phyloP scores from a whole-genome alignment of 2,888 invertebrate species.

The Chelonus formosanus region DNA sequence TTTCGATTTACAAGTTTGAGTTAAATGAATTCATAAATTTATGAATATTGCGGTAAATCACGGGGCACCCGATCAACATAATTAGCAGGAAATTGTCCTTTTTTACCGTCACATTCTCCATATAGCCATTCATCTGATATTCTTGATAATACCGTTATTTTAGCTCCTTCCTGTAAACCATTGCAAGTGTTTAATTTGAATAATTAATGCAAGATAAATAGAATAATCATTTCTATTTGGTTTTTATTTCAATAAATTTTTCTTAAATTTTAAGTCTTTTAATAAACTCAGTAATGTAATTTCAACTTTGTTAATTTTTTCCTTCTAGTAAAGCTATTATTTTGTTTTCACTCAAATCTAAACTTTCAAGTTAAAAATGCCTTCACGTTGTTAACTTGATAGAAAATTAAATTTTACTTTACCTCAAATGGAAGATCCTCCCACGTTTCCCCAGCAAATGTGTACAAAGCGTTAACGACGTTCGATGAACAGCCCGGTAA shows the following conservation, averaged over 20 bases:
- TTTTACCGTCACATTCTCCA: conserved; percentile 74
- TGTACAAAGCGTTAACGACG: conserved; percentile 75
- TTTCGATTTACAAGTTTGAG: neutral
- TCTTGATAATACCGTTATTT: conserved; percentile 73
- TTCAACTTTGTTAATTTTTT: no score
- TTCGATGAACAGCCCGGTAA: conserved; percentile 64
- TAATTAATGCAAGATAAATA: neutral
- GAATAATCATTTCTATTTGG: no score
- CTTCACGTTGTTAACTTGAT: no score
- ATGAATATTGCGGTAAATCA: conserved; percentile 55
- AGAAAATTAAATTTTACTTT: conserved; percentile 40
- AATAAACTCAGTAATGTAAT: no score
- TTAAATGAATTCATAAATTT: conserved; percentile 1
- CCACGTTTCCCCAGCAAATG: conserved; percentile 73
- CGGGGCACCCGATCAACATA: conserved; percentile 73
- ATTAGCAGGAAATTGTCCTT: conserved; percentile 82
- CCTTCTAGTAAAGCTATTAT: no score
- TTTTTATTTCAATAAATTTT: neutral
- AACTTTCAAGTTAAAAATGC: no score
- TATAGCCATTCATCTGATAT: conserved; percentile 82
- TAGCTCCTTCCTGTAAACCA: conserved; percentile 68
- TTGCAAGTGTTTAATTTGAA: no score
- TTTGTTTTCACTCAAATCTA: no score
- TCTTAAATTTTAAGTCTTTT: neutral
- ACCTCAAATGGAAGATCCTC: conserved; percentile 71